A percentile compares a stretch with the other conserved stretches of the same genome.
phyloP scores from a whole-genome alignment of 2,797 vertebrate genomes.

The Micrastur ruficollis region DNA sequence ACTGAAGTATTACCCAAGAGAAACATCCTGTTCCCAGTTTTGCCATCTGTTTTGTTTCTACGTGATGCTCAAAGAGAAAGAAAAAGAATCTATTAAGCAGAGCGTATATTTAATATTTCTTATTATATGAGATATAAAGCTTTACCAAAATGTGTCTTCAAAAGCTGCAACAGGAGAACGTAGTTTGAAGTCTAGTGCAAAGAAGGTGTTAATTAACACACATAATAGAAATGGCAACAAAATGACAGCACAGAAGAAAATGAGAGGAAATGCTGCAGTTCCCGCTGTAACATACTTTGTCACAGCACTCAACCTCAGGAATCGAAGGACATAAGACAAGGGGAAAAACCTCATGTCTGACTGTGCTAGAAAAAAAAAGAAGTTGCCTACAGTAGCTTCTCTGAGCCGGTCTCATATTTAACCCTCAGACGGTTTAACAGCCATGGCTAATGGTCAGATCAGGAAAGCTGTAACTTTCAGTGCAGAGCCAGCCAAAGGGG shows the following conservation, averaged over 20 bases:
- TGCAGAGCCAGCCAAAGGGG: background rate
- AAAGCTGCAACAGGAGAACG: background rate
- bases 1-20: background rate
- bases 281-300: background rate
- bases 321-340: background rate
- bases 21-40: slow-evolving; percentile 13
- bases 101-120: background rate
- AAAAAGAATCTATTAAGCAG: background rate
- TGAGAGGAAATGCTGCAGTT: background rate
- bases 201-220: background rate
- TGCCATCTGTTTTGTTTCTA: slow-evolving; percentile 43
- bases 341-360: background rate
- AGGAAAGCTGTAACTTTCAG: background rate
- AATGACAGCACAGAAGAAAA: background rate
- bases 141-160: background rate
- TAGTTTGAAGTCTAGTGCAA: background rate
- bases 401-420: background rate
- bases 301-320: background rate
- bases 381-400: background rate
- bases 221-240: background rate
- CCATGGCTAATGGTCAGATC: background rate
- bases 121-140: background rate
- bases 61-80: background rate
- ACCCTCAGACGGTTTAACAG: background rate
- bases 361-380: background rate